phyloP scores from a whole-genome alignment of 2,113 vertebrate species.

The Grallaria varia region DNA sequence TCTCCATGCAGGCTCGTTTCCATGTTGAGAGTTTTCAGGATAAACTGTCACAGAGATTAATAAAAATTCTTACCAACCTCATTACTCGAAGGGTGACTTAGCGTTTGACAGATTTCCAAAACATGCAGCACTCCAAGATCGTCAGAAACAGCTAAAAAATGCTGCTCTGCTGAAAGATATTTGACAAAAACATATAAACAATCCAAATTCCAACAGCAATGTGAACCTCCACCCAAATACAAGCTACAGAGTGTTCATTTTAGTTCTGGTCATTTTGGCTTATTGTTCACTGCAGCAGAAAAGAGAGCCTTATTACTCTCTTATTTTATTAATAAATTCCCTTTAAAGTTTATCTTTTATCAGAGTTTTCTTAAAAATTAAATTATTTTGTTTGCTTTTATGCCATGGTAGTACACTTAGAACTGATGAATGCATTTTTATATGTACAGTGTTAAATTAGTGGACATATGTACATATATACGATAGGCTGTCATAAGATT shows the following conservation, averaged over 20 bases:
- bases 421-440: not conserved
- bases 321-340: not conserved
- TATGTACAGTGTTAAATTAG: not conserved
- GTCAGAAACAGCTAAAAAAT: conserved; percentile 87
- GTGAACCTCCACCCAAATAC: not conserved
- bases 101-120: conserved; percentile 82
- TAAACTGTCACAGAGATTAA: not conserved
- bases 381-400: not conserved
- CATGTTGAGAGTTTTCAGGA: not conserved
- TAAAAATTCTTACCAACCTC: conserved; percentile 79
- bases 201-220: not conserved
- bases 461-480: not conserved
- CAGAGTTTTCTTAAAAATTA: not conserved
- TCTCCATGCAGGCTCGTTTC: not conserved
- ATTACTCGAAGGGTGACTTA: conserved; percentile 70
- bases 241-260: not conserved
- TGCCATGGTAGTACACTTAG: not conserved
- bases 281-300: not conserved
- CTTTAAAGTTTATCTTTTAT: not conserved
- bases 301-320: not conserved
- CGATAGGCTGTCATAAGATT: not conserved
- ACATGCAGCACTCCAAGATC: conserved; percentile 82
- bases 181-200: not conserved
- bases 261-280: not conserved
- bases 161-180: conserved; percentile 79